A percentile compares a stretch with the other conserved stretches of the same genome.
Conservation (phyloP, 2,888 invertebrate genomes). For the Polietes domitor region DNA sequence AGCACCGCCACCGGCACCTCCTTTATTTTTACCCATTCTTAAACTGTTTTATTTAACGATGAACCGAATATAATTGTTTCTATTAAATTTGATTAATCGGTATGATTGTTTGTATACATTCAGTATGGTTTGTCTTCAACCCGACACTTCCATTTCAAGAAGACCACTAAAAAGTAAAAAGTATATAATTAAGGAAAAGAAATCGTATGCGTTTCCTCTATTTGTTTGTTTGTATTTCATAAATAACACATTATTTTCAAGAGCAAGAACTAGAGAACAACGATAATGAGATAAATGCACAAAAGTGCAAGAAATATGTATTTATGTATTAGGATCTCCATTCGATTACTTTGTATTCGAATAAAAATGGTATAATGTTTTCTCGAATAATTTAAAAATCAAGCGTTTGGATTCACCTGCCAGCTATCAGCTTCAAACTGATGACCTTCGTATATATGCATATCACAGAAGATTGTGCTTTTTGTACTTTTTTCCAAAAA, state of each 20-base stretch:
- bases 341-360: not conserved
- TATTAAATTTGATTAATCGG: not conserved
- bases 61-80: no score
- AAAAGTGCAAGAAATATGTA: conserved; percentile 10
- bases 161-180: conserved; percentile 67
- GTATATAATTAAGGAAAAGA: conserved; percentile 51
- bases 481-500: no score
- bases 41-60: conserved; percentile 25
- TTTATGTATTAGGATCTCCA: no score
- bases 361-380: not conserved
- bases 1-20: conserved; percentile 71
- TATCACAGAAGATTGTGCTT: no score
- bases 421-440: no score
- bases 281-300: conserved; percentile 35
- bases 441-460: no score
- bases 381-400: not conserved
- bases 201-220: not conserved
- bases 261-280: conserved; percentile 60
- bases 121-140: conserved; percentile 1
- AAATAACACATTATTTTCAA: conserved; percentile 65
- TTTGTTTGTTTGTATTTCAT: conserved; percentile 44
- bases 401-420: no score
- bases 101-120: not conserved
- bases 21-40: conserved; percentile 78
- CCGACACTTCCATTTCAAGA: conserved; percentile 49